Evolutionary conservation across 2,797 vertebrate genomes (phyloP), one percentile per base, ranked within the genome.

Genomic region (Syndactyla subalaris): DNA sequence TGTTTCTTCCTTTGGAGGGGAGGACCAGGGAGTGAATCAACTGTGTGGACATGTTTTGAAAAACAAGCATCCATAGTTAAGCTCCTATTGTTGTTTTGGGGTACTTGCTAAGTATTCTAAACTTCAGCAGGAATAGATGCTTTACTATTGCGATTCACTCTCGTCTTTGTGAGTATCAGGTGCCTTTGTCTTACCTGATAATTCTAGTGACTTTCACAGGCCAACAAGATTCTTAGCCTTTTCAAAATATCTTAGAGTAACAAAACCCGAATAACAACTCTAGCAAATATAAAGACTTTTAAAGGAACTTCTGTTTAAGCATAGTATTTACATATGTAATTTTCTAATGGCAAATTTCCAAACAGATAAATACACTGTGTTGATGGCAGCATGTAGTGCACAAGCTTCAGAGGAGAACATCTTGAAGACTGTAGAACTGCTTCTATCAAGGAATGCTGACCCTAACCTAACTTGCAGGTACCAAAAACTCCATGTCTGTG

Each of bases 381-480:
- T 99, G 94, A 99, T 99, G 99, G 98, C 98, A 93, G 98, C 98
- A 41, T 99, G 99, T 96, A 97, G 97, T 27, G 98, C 99, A 4
- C 95, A 85, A 87, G 98, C 97, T 79, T 95, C 97, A 36, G 99
- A 99, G 90, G 98, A 99, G 66, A 98, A 97, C 75, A 98, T 99
- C 46, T 91, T 98, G 92, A 98, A 97, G 95, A 99, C 99, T 95
- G 98, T 99, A 67, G 99, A 99, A 75, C 97, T 99, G n/a, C 98
- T 99, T 41, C 98, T 99, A 1, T 99, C 99, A 94, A 99, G 99
- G 96, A 99, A 99, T 66, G 99, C 98, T 73, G 98, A 99, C 93
- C 98, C 99, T 95, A 99, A 99, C 96, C 45, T 97, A 85, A 79
- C 95, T 92, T 98, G 98, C 98, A 99, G 98, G 99, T 99, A 98